phyloP scores from a whole-genome alignment of 2,113 vertebrate genomes.

The Geococcyx californianus region DNA sequence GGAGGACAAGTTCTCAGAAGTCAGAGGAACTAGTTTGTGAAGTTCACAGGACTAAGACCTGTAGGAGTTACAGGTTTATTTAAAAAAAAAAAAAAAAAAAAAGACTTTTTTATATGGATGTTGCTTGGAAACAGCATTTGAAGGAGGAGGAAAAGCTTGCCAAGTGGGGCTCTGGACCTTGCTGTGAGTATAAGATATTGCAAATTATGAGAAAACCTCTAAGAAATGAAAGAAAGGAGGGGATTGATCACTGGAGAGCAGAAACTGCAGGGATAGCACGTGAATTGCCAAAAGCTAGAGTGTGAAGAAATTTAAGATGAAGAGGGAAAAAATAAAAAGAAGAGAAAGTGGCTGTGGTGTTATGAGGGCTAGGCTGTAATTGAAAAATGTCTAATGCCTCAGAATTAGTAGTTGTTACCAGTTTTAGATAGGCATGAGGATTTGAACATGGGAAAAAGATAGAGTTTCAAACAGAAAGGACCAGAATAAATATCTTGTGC shows the following conservation, averaged over 20 bases:
- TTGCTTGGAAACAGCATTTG: not conserved
- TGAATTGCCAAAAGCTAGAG: not conserved
- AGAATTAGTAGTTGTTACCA: not conserved
- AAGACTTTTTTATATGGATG: not conserved
- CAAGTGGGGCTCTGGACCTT: not conserved
- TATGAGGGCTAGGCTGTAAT: not conserved
- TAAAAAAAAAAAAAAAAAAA: not conserved
- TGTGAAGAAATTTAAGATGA: conserved; percentile 1
- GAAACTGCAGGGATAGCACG: not conserved
- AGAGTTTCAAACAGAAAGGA: not conserved
- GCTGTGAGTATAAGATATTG: not conserved
- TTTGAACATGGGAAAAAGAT: not conserved
- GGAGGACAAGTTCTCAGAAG: not conserved
- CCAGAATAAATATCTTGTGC: not conserved
- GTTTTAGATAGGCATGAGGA: not conserved
- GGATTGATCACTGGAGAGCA: not conserved
- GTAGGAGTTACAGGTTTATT: not conserved
- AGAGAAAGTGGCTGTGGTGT: not conserved
- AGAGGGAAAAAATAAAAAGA: not conserved
- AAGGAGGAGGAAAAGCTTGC: not conserved
- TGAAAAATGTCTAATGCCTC: not conserved
- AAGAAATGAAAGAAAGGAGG: not conserved
- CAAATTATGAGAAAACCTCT: not conserved
- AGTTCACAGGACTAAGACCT: not conserved
- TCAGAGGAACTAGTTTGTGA: conserved; percentile 10